A percentile compares a stretch with the other conserved stretches of the same genome.
These are phyloP conservation scores for Hapalemur alaotrensis DNA, from an alignment of 2,797 vertebrate genomes.

Conservation along the genomic window DNA sequence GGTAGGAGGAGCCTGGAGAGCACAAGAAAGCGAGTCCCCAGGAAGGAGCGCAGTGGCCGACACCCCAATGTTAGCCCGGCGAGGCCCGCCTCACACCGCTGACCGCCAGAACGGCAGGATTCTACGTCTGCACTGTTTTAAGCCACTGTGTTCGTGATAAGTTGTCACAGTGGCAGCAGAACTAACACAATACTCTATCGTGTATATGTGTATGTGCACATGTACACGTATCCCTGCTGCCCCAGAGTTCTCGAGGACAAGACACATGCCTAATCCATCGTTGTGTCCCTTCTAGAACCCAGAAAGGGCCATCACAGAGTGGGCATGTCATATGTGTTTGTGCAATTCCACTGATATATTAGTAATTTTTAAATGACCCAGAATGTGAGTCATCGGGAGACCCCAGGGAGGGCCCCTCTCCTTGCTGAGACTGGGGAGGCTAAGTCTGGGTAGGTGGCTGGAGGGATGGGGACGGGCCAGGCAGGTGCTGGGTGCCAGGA, in stretches of 20 bases:
- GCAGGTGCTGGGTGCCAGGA: neutral
- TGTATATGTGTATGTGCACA: rapidly evolving
- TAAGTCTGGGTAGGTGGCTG: neutral
- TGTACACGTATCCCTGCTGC: rapidly evolving
- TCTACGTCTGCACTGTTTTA: neutral
- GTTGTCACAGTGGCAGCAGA: neutral
- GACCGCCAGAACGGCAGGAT: rapidly evolving
- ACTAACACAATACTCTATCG: rapidly evolving
- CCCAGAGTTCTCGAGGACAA: neutral
- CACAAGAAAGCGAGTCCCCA: neutral
- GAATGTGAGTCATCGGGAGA: neutral
- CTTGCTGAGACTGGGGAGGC: neutral
- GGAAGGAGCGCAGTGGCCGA: rapidly evolving
- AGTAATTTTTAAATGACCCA: too few species aligned
- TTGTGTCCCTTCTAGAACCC: neutral
- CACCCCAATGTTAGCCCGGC: rapidly evolving
- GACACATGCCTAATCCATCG: rapidly evolving
- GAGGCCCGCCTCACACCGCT: rapidly evolving
- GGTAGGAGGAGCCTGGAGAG: neutral
- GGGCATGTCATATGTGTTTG: rapidly evolving
- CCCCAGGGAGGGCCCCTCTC: neutral
- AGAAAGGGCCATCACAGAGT: neutral
- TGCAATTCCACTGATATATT: rapidly evolving
- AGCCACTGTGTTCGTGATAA: too few species aligned
- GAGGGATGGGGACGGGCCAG: too few species aligned